phyloP scores from a whole-genome alignment of 2,113 vertebrate species.

The Raja brachyura region DNA sequence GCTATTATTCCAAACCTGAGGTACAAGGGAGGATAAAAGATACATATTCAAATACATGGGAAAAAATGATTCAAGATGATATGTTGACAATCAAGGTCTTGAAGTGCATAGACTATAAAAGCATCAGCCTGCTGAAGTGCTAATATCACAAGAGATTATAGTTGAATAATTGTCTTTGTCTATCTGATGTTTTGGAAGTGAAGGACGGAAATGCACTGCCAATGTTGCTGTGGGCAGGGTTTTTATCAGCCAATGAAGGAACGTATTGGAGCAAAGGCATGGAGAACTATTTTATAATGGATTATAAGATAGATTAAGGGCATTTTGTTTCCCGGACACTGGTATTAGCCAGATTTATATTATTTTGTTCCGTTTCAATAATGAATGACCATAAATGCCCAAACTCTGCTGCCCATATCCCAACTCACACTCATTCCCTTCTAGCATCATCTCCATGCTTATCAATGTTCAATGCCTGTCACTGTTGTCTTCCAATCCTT shows the following conservation, averaged over 20 bases:
- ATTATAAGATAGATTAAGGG: background rate
- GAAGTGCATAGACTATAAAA: background rate
- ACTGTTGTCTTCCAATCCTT: too few species aligned
- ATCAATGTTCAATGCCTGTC: too few species aligned
- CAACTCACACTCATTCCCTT: too few species aligned
- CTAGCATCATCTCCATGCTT: too few species aligned
- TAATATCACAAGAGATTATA: background rate
- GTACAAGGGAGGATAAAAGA: background rate
- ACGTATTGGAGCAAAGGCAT: background rate
- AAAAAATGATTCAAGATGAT: background rate
- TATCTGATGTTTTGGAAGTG: too few species aligned
- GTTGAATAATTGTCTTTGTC: background rate
- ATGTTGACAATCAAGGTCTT: background rate
- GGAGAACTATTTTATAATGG: background rate
- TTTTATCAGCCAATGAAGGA: background rate
- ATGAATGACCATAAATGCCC: too few species aligned
- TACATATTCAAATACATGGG: background rate
- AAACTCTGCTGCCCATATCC: too few species aligned
- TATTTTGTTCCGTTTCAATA: background rate
- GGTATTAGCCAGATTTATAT: background rate
- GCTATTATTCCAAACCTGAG: too few species aligned
- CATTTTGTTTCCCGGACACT: background rate
- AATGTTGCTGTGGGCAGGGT: too few species aligned
- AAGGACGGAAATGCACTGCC: background rate
- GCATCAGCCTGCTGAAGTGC: too few species aligned